Base-by-base conservation (phyloP, 2,888 invertebrate species). In the Mesopsocus fuscifrons region DNA sequence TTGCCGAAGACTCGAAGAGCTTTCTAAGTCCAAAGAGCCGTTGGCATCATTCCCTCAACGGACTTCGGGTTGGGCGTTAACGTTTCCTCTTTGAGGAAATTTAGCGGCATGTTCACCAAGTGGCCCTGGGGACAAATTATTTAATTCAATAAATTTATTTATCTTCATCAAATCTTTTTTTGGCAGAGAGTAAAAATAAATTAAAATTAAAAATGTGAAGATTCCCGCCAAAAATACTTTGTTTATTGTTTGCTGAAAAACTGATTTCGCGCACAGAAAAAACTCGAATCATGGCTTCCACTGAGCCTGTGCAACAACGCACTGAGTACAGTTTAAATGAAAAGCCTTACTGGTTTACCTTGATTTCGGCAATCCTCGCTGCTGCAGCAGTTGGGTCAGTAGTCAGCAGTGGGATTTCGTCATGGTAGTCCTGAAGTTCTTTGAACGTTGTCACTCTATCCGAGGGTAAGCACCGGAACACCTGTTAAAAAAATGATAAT, bases 31-130 rank as follows among this genome's bases (percentile, higher is more conserved):
- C 95, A 97, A 16, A 95, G 66, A 2, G 83, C 70, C 22, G 83
- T 84, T 2, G 95, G 95, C 72, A 94, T 77, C 55, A 95, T 77
- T 40, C 87, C 87, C 60, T 95, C 94, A 59, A 85, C 85, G 16
- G 85, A 79, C 13, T 74, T 74, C 32, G 77, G 72, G 42, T 77
- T 74, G 5, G 94, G 94, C 15, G 82, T 83, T 34, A 94, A 66
- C 34, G 72, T 72, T 63, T 94, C 92, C 50, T 82, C 74, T 54
- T 73, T 72, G n/a, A 97, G 71, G 63, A 97, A 97, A 46, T 83
- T 70, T 42, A 91, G 62, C 1, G 97, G 95, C 57, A 94, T 66
- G 51, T 87, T 72, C 1, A 97, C 97, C 45, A 97, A 58, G 59
- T 80, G 72, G 1, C 94, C 95, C 72, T 81, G 64, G 45, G 64